Base-by-base conservation (phyloP, 2,888 invertebrate species). In the Nomada goodeniana region DNA sequence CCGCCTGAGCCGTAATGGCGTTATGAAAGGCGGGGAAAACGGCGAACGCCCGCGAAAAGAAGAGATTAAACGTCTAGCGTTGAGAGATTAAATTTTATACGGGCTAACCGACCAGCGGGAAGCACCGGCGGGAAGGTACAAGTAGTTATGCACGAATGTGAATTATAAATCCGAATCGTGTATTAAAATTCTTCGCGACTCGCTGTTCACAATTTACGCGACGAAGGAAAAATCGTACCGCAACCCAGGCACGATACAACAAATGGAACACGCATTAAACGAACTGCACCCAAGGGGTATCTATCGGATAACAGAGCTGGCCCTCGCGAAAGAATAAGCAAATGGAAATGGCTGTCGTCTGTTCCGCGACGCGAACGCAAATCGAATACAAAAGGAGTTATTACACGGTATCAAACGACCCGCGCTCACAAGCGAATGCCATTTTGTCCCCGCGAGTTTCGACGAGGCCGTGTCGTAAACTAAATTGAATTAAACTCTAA, bases 401-500 rank as follows among this genome's bases (percentile, higher is more conserved):
- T 69, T 73, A 36, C 68, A 36, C 59, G 50, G 53, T 80, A 65
- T 81, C 80, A 70, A 73, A 64, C 59, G 53, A 64, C 11, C 53
- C 47, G 7, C 11, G 59, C 59, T 50, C 26, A 29, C 36, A 9
- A 18, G n/a, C 65, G 29, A 15, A 11, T 13, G 42, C 18, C 53
- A 15, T 55, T 78, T 55, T 18, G 50, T 59, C 57, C 52, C 64
- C 29, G 47, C 29, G 10, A 61, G 47, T 71, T 74, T 61, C 57
- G 55, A 42, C 53, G 11, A 52, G 52, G 44, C 11, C 50, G 23
- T 13, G 47, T 26, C 72, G 72, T 71, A 73, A 81, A 81, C 73
- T 81, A 82, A 82, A 82, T 76, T 57, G 59, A 68, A 82, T 82
- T 81, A 82, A 63, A 82, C n/a, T 52, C 42, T 52, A 71, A 61